Base-by-base conservation (phyloP, 2,797 vertebrate species). In the Peromyscus aztecus region DNA sequence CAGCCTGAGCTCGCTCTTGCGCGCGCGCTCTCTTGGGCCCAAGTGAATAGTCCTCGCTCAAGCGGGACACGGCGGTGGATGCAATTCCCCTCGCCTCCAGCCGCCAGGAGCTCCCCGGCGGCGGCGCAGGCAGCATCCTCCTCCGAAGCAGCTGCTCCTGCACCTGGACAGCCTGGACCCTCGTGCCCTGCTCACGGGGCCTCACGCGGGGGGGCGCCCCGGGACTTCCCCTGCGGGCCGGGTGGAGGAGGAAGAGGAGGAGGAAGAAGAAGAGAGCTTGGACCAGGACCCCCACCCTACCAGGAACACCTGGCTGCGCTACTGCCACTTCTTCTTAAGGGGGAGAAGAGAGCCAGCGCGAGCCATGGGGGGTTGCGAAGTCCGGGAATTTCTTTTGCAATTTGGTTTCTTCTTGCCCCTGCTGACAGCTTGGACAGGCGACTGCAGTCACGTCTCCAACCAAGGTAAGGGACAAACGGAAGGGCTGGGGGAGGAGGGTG, bases 331-430 rank as follows among this genome's bases (percentile, higher is more conserved):
- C 76, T 87, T 43, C 71, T 46, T 52, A 19, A 90, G 46, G 71
- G 77, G n/a, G 31, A 71, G 69, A 34, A 78, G 90, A 93, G 94
- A 86, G 29, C 67, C 40, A 0, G 14, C 57, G 34, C 85, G 92
- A 95, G 95, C 97, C 98, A 98, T 98, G 98, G 98, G 97, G 97
- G 90, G 96, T 95, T 94, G 95, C 73, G 98, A 98, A 97, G 96
- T 95, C 96, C 95, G 97, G 86, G 97, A 94, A 94, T 96, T 98
- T 96, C 97, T 98, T 93, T 97, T 96, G 97, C 98, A 96, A 91
- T 97, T 98, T 92, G 98, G 98, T 88, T 92, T 98, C 94, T 94
- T 99, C 95, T 97, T 98, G 94, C 98, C 98, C 52, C 96, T 98
- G 96, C 95, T 98, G 97, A 97, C 98, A 40, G 98, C 96, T 85